Percentiles rank a stretch among this genome's conserved stretches.
Conservation (phyloP, 2,113 vertebrate genomes). For the zebrafish (Danio rerio) region DNA sequence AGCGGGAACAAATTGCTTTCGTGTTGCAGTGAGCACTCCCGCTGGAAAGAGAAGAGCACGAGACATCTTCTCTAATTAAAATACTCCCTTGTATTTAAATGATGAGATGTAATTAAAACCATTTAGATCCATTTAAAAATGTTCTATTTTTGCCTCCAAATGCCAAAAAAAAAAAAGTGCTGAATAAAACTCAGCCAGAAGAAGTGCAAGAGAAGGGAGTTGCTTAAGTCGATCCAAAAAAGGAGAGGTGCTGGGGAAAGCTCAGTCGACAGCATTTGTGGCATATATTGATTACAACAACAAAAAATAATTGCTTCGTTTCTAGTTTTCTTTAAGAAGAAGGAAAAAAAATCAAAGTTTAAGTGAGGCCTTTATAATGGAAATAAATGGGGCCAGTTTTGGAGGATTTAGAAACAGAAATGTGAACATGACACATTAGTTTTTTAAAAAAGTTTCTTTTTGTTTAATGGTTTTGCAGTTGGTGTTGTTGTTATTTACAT, state of each 20-base stretch:
- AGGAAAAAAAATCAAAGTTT: not conserved
- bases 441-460: too few relatives aligned
- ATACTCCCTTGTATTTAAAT: conserved; percentile 68
- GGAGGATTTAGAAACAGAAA: too few relatives aligned
- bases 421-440: too few relatives aligned
- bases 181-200: conserved; percentile 62
- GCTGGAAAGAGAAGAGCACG: conserved; percentile 59
- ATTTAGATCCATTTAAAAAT: conserved; percentile 70
- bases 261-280: not conserved
- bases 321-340: too few relatives aligned
- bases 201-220: conserved; percentile 59
- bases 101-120: conserved; percentile 72
- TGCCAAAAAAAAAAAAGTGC: not conserved
- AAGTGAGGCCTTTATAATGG: not conserved
- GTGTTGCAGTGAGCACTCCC: conserved; percentile 70
- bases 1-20: conserved; percentile 72
- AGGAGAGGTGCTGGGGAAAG: not conserved
- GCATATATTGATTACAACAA: not conserved
- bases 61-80: conserved; percentile 70
- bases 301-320: not conserved
- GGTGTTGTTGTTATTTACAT: too few relatives aligned
- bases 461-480: too few relatives aligned
- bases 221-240: conserved; percentile 54
- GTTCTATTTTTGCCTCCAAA: conserved; percentile 57
- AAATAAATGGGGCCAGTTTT: too few relatives aligned